A percentile compares a stretch with the other conserved stretches of the same genome.
These are phyloP conservation scores for Rhizoglyphus robini DNA, from an alignment of 1,140 invertebrate genomes.

Conservation along the genomic window DNA sequence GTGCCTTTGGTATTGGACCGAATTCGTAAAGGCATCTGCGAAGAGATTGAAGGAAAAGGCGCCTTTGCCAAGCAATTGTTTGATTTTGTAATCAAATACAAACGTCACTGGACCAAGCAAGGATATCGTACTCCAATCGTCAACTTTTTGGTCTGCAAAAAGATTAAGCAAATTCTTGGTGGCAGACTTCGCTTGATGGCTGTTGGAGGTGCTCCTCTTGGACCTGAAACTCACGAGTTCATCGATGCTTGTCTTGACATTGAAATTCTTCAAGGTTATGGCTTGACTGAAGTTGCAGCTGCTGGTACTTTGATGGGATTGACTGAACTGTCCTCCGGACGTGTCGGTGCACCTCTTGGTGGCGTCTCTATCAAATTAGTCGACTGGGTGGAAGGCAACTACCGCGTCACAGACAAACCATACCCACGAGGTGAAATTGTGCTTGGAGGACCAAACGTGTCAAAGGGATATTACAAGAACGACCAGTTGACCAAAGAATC, in stretches of 20 bases:
- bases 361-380: conserved; percentile 30
- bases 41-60: conserved; percentile 30
- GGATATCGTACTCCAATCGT: conserved; percentile 34
- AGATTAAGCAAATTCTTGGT: conserved; percentile 65
- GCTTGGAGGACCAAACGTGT: conserved; percentile 41
- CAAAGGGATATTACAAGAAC: conserved; percentile 43
- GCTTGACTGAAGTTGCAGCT: conserved; percentile 80
- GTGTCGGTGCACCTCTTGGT: conserved; percentile 41
- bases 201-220: conserved; percentile 84
- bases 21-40: conserved; percentile 33
- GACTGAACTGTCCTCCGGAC: conserved; percentile 28
- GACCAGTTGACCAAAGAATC: conserved; percentile 39
- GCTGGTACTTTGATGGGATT: conserved; percentile 28
- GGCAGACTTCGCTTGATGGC: conserved; percentile 72
- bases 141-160: conserved; percentile 47
- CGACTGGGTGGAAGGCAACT: conserved; percentile 37
- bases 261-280: conserved; percentile 78
- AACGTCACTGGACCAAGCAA: conserved; percentile 27
- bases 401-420: conserved; percentile 38
- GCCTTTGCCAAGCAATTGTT: conserved; percentile 32
- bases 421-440: conserved; percentile 43
- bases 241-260: conserved; percentile 85
- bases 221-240: conserved; percentile 88
- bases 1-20: conserved; percentile 53
- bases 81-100: conserved; percentile 33